phyloP scores from a whole-genome alignment of 1,140 invertebrate genomes.

The Rhyzopertha dominica region DNA sequence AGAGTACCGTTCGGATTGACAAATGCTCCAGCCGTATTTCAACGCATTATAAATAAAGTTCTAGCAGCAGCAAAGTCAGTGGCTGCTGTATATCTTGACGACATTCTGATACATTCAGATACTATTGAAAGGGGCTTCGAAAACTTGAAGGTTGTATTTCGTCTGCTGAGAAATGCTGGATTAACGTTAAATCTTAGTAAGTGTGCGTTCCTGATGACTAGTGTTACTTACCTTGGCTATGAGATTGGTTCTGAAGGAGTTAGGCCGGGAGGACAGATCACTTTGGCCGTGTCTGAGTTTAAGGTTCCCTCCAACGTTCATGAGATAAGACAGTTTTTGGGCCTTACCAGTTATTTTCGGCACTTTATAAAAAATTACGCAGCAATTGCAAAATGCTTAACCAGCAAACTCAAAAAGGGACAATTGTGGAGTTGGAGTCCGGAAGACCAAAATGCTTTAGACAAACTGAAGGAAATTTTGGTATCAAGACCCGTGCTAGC shows the following conservation, averaged over 20 bases:
- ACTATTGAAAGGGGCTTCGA: background rate
- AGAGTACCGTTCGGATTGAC: constrained; percentile 19
- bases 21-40: constrained; percentile 13
- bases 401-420: background rate
- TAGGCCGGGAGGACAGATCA: no score
- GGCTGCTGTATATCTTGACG: background rate
- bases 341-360: no score
- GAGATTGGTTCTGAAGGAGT: constrained; percentile 1
- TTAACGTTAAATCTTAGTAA: constrained; percentile 1
- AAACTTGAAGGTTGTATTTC: background rate
- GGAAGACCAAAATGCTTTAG: background rate
- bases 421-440: background rate
- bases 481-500: no score
- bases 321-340: no score
- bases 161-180: constrained; percentile 1
- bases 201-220: constrained; percentile 1
- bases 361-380: constrained; percentile 1
- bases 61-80: background rate
- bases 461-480: no score
- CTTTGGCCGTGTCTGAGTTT: no score
- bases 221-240: background rate
- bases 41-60: background rate
- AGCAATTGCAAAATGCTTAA: background rate
- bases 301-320: no score
- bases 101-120: background rate